Base-by-base conservation (phyloP, 1,140 invertebrate species). In the Calephelis nemesis region DNA sequence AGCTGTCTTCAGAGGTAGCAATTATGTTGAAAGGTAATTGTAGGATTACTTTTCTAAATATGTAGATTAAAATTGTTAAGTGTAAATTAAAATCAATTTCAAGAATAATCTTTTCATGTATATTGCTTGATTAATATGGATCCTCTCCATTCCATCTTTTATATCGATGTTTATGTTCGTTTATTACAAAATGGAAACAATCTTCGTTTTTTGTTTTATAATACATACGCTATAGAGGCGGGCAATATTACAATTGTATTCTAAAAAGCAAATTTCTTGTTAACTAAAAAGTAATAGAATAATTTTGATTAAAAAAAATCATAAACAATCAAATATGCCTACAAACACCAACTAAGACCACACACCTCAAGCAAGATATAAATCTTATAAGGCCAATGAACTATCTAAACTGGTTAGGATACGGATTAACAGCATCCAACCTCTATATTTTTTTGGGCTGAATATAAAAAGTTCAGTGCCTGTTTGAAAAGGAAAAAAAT, bases 1-100 rank as follows among this genome's bases (percentile, higher is more conserved):
- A 15, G 40, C 7, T 65, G 67, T 72, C 71, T 69, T 47, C 67
- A 58, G 45, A 15, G 2, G 11, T 47, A 47, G 30, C 60, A 66
- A 72, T 54, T 54, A 54, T 10, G 15, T 54, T 54, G 7, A 54
- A 54, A 45, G 42, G 15, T 54, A 10, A 54, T 54, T 54, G 50
- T 30, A 54, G 50, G 50, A 19, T 54, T 9, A 9, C 15, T 54
- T 54, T 54, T 30, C 10, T 19, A 10, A 54, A 54, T 54, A n/a
- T n/a, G n/a, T n/a, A 54, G 50, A 54, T 11, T 54, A 45, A 0
- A 54, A 19, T 15, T 10, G 5, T 19, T 54, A 54, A 50, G 12
- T 13, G 49, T 19, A 19, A 54, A 30, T 54, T 54, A 54, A 13
- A 19, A 54, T 54, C 15, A n/a, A 10, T 54, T 0, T 13, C 30